Evolutionary conservation across 92 coral and sea anemone genomes (phyloP), one percentile per base, ranked within the genome.

Genomic region (Zoanthus sansibaricus): DNA sequence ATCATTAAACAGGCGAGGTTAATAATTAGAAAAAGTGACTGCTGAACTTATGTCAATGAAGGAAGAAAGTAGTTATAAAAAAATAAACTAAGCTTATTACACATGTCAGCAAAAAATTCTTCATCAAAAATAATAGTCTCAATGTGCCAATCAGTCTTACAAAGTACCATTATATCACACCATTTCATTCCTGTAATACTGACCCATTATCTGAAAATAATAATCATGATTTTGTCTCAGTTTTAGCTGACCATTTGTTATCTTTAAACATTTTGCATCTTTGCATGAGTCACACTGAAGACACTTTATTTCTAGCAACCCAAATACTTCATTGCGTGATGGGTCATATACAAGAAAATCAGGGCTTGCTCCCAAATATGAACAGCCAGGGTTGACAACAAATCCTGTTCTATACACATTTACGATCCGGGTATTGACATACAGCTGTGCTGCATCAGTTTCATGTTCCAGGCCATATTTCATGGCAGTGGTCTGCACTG

Each of bases 121-220:
- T 68, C 87, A 79, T 79, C 80, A 87, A 79, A 87, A 25, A 21
- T 25, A 64, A 87, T 87, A 9, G 67, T 51, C 70, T 79, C 90
- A 56, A 30, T 77, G 68, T 79, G 90, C 83, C 58, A 87, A 9
- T 87, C 86, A 62, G 68, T 17, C 71, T 75, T 62, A 46, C 91
- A 88, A 7, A 72, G 68, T 21, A 88, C 84, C 79, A 89, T 83
- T 46, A 84, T 73, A 25, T 80, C 87, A 69, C 87, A 68, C 90
- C 80, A 79, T 16, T 64, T 61, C 66, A 30, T 30, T 21, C 90
- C 90, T 11, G 90, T 69, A 44, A 71, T 72, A 33, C 25, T 59
- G 70, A 30, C 90, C 90, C 79, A 66, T 70, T 47, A 87, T 86
- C 78, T 87, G 90, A 51, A 62, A 67, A 71, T 87, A 67, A 71